Percentiles rank a stretch among this genome's conserved stretches.
These are phyloP conservation scores for Poecilia picta DNA, from an alignment of 2,797 vertebrate genomes.

Conservation along the genomic window DNA sequence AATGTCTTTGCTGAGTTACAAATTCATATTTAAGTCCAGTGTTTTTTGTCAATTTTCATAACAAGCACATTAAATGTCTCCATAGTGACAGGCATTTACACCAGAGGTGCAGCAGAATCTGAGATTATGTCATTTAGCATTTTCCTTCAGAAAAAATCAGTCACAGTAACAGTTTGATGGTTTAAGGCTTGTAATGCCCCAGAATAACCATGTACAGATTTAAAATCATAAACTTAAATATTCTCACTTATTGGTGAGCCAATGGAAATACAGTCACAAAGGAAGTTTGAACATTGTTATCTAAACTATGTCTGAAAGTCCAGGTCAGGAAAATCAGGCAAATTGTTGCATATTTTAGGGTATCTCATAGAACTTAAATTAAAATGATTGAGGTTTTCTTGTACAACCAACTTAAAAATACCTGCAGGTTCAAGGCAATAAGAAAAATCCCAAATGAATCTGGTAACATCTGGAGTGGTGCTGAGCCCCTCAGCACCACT, in stretches of 20 bases:
- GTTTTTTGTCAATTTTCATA: background rate
- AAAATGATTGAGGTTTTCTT: background rate
- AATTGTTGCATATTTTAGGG: background rate
- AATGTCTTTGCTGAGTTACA: background rate
- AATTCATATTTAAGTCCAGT: background rate
- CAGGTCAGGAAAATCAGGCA: background rate
- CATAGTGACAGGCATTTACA: background rate
- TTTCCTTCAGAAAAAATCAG: background rate
- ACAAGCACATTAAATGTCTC: background rate
- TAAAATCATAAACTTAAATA: background rate
- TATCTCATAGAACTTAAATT: background rate
- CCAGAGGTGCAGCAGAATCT: background rate
- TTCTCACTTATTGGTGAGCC: background rate
- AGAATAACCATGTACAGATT: background rate
- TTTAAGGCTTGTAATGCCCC: background rate
- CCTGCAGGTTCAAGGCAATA: background rate
- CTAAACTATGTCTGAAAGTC: background rate
- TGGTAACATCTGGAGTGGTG: background rate
- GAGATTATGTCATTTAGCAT: background rate
- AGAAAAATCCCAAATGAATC: background rate
- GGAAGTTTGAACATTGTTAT: background rate
- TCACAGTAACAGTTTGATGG: background rate
- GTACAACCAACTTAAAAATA: background rate
- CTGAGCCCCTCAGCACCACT: background rate
- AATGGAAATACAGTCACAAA: background rate